phyloP scores from a whole-genome alignment of 2,888 invertebrate species.

The Cephus pulcher region DNA sequence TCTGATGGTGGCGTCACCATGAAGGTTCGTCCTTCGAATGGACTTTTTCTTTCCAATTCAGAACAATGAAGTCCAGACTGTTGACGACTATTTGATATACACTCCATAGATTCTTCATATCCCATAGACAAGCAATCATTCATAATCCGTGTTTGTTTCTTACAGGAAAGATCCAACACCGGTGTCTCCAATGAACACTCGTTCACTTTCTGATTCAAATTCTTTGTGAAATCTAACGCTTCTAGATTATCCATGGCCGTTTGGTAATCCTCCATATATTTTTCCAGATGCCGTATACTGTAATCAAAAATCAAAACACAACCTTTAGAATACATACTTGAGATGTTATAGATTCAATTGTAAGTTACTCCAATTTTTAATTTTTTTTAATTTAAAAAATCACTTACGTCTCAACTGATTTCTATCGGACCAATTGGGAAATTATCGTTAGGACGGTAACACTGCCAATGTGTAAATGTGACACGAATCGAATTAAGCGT shows the following conservation, averaged over 20 bases:
- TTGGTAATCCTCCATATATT: constrained; percentile 27
- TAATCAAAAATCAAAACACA: background rate
- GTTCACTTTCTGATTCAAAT: constrained; percentile 9
- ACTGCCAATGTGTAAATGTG: background rate
- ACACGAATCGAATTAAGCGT: background rate
- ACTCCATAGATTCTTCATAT: background rate
- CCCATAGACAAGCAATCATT: background rate
- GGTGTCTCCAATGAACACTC: constrained; percentile 31
- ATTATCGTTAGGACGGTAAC: background rate
- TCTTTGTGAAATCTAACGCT: constrained; percentile 37
- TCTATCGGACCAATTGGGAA: background rate
- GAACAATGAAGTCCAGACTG: constrained; percentile 6
- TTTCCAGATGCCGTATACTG: background rate
- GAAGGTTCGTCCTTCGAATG: constrained; percentile 41
- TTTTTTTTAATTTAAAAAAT: background rate
- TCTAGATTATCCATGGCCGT: constrained; percentile 21
- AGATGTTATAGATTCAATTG: background rate
- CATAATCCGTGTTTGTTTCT: constrained; percentile 28
- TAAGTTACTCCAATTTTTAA: background rate
- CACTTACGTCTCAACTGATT: background rate
- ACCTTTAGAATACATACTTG: background rate
- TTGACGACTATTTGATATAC: background rate
- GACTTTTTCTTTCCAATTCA: constrained; percentile 40
- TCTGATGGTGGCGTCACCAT: constrained; percentile 57
- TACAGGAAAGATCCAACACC: constrained; percentile 53